Evolutionary conservation across 1,140 invertebrate species (phyloP), one percentile per base, ranked within the genome.

Genomic region (Amphibalanus amphitrite): DNA sequence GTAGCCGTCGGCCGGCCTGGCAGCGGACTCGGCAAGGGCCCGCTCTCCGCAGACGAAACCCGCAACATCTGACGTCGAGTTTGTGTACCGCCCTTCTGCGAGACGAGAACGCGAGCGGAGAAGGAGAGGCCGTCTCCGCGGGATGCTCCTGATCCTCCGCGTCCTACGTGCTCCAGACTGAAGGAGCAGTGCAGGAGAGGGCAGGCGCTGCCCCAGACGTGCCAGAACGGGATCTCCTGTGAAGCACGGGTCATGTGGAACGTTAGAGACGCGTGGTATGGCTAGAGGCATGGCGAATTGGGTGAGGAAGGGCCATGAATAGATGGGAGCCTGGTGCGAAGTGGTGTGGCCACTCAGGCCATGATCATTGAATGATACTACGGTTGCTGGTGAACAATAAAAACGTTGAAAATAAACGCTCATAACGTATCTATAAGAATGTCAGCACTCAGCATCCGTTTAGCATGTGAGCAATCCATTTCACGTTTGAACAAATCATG

Each of bases 121-220:
- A 28, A 67, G 1, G 65, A 8, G 3, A 67, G 26, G n/a, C 65
- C 65, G n/a, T 67, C 64, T 10, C 64, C 26, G 64, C 4, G 23
- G 64, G 23, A 6, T 6, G 64, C 64, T 4, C 33, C 33, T 6
- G n/a, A 3, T 1, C 28, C 26, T 8, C 26, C n/a, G 13, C 65
- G 65, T 3, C 26, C n/a, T 26, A 28, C 26, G 26, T 86, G 81
- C 75, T 95, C 90, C 73, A 96, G 78, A 3, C 87, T 87, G 79
- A 96, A 96, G 71, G 90, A 90, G 78, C 92, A 95, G 78, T 93
- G 91, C 29, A 93, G 82, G 69, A 90, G 88, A 76, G 90, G 91
- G 79, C 91, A 91, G 75, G 87, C 88, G 23, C 89, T 88, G 75
- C 89, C 90, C 90, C 94, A 94, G 26, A 96, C 85, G 78, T 94